Base-by-base conservation (phyloP, 2,888 invertebrate genomes). In the Mellilla xanthometata region DNA sequence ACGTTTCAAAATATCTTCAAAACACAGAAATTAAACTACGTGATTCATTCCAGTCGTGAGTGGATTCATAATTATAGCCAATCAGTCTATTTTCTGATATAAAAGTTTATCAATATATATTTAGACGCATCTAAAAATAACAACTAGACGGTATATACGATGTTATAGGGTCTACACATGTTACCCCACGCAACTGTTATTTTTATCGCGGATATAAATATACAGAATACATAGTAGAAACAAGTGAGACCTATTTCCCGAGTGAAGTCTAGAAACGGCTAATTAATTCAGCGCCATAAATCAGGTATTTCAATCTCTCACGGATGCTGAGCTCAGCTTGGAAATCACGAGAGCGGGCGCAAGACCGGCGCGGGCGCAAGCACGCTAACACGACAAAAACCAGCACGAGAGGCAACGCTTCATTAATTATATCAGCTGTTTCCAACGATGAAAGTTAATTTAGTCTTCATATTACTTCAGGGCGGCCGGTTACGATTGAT, bases 381-480 rank as follows among this genome's bases (percentile, higher is more conserved):
- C 49, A 26, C 54, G 40, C 48, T 34, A 22, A 8, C 39, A 7
- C 22, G 62, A 64, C 67, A 76, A 72, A 73, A 79, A 74, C 50
- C 55, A 57, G 61, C 65, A 67, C 68, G 69, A 73, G 13, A 35
- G 10, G 19, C 68, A 71, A 68, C 60, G 74, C 63, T 73, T 76
- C 65, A 65, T 65, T 77, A 79, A 78, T 68, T 58, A 74, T 65
- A 83, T 77, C 82, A 82, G 81, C 81, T 82, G 82, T 79, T 81
- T 61, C 65, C 58, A 58, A 65, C 65, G 61, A 76, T 68, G 69
- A 71, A 74, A 79, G 72, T 72, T 72, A 72, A 79, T 76, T 73
- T 72, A 68, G 59, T 61, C 63, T 64, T 64, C 62, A 58, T 62
- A 67, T 72, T 71, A 72, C 58, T 69, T 65, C 63, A 65, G 62